Conservation (phyloP, 2,888 invertebrate genomes). For the Parasteatoda lunata region DNA sequence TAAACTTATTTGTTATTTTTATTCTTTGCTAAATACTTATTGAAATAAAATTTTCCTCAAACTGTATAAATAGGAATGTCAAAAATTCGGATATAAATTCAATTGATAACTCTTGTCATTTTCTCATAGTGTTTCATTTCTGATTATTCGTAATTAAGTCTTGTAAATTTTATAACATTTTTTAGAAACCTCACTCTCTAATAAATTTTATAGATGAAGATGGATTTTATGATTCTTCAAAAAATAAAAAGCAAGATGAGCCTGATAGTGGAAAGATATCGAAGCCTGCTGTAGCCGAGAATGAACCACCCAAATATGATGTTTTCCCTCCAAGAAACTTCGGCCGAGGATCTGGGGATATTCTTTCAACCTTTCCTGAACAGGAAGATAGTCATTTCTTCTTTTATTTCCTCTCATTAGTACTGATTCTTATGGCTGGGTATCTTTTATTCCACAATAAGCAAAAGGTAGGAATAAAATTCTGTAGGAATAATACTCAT, state of each 20-base stretch:
- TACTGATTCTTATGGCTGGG: slow-evolving; percentile 79
- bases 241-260: slow-evolving; percentile 7
- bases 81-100: too few relatives aligned
- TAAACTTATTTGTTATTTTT: too few relatives aligned
- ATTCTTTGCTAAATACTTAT: too few relatives aligned
- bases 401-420: slow-evolving; percentile 80
- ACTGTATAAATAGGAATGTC: too few relatives aligned
- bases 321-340: slow-evolving; percentile 14
- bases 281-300: neutral
- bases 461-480: slow-evolving; percentile 77
- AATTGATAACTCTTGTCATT: too few relatives aligned
- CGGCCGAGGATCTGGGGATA: slow-evolving; percentile 4
- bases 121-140: too few relatives aligned
- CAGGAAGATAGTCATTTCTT: slow-evolving; percentile 81
- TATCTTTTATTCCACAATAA: slow-evolving; percentile 81
- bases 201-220: neutral
- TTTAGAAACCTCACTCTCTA: too few relatives aligned
- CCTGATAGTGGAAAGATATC: neutral
- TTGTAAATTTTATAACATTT: too few relatives aligned
- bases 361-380: slow-evolving; percentile 45
- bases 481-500: neutral
- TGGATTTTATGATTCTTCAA: slow-evolving; percentile 5
- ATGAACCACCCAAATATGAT: neutral
- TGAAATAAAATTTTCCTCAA: too few relatives aligned
- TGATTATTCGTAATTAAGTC: too few relatives aligned